Evolutionary conservation across 2,888 invertebrate species (phyloP).

Genomic region (Lasioglossum pauxillum): DNA sequence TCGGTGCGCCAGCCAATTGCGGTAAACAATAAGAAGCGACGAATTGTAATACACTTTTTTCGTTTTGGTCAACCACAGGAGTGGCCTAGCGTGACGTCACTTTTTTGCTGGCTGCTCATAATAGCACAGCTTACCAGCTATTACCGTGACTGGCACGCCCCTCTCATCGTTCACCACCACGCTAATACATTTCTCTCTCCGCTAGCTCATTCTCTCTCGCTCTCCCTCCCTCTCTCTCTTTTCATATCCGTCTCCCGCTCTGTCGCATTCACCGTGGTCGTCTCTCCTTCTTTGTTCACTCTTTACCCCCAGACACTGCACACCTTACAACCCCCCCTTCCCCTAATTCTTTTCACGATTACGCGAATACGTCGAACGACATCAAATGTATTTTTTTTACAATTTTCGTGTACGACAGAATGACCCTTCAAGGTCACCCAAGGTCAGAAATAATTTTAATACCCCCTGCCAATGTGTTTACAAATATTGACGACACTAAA

Average conservation of each 20-base stretch:
- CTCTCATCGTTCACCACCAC: slow-evolving; percentile 78
- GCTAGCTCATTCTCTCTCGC: slow-evolving; percentile 25
- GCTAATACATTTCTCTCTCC: slow-evolving; percentile 59
- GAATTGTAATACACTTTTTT: slow-evolving; percentile 58
- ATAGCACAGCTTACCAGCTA: slow-evolving; percentile 76
- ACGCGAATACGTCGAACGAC: neutral
- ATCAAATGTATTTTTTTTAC: too few relatives aligned
- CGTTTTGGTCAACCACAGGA: slow-evolving; percentile 71
- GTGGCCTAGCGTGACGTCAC: slow-evolving; percentile 75
- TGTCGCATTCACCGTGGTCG: slow-evolving; percentile 32
- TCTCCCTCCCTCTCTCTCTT: neutral
- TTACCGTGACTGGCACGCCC: slow-evolving; percentile 73
- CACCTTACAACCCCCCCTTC: slow-evolving; percentile 18
- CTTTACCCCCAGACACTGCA: slow-evolving; percentile 17
- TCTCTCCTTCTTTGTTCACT: slow-evolving; percentile 16
- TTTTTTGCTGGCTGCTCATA: slow-evolving; percentile 73
- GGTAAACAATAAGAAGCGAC: slow-evolving; percentile 73
- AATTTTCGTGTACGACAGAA: too few relatives aligned
- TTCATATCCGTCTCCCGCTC: slow-evolving; percentile 14
- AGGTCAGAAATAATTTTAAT: too few relatives aligned
- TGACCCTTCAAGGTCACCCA: too few relatives aligned
- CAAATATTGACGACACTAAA: too few relatives aligned
- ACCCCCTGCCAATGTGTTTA: too few relatives aligned
- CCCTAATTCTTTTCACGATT: slow-evolving; percentile 42
- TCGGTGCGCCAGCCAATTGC: slow-evolving; percentile 58